These are phyloP conservation scores for Ormyrus thymus DNA, from an alignment of 2,888 invertebrate species.

Conservation along the genomic window DNA sequence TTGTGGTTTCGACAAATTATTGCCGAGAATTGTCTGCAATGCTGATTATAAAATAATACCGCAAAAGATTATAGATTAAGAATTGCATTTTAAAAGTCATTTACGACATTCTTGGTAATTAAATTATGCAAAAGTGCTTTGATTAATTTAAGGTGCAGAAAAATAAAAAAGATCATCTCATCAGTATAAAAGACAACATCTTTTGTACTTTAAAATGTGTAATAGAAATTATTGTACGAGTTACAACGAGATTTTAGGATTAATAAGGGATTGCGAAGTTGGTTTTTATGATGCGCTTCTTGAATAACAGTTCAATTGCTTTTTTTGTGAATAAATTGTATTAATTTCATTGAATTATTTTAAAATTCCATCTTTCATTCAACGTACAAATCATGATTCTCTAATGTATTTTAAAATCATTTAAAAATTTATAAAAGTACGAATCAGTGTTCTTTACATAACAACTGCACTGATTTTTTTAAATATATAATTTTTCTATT, in stretches of 20 bases:
- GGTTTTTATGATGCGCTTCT: constrained; percentile 39
- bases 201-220: constrained; percentile 29
- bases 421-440: neutral
- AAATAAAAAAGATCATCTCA: neutral
- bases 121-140: constrained; percentile 20
- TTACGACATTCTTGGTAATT: too few relatives aligned
- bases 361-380: constrained; percentile 2
- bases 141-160: constrained; percentile 38
- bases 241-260: constrained; percentile 49
- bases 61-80: too few relatives aligned
- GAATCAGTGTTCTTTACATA: neutral
- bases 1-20: constrained; percentile 19
- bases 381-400: neutral
- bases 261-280: constrained; percentile 31
- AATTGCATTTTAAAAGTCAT: too few relatives aligned
- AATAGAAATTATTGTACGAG: constrained; percentile 41
- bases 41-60: too few relatives aligned
- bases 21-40: neutral
- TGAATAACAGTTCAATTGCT: constrained; percentile 1
- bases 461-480: neutral
- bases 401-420: neutral
- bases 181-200: constrained; percentile 30
- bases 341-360: neutral
- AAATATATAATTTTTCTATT: neutral
- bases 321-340: neutral